phyloP scores from a whole-genome alignment of 2,797 vertebrate species.

The Anolis apletophallus region DNA sequence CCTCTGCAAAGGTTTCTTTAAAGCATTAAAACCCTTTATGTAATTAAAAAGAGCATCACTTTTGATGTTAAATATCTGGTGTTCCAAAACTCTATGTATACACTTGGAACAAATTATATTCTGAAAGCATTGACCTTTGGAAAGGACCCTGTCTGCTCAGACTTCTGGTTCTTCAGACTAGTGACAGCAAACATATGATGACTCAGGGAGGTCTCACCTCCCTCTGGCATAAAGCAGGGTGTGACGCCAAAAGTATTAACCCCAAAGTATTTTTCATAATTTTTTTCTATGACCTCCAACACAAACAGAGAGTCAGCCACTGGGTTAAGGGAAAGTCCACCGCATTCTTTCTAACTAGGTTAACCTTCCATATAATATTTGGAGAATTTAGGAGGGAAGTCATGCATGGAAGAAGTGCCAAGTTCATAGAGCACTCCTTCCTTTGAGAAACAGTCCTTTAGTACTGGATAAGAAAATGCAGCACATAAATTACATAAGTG shows the following conservation, averaged over 20 bases:
- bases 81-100: neutral
- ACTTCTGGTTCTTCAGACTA: neutral
- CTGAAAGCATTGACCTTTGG: neutral
- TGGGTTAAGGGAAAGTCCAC: conserved; percentile 31
- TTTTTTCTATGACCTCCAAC: conserved; percentile 32
- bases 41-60: neutral
- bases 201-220: neutral
- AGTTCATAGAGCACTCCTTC: conserved; percentile 62
- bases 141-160: neutral
- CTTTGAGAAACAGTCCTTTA: conserved; percentile 64
- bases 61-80: neutral
- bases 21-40: neutral
- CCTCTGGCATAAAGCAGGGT: neutral
- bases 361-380: conserved; percentile 62
- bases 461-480: conserved; percentile 51
- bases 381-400: conserved; percentile 60
- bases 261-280: conserved; percentile 29
- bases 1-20: neutral
- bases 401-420: conserved; percentile 57
- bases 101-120: neutral
- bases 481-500: conserved; percentile 71
- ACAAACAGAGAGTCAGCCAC: conserved; percentile 13
- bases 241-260: conserved; percentile 35
- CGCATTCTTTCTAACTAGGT: conserved; percentile 59
- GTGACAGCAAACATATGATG: neutral